A percentile compares a stretch with the other conserved stretches of the same genome.
Conservation (phyloP, 2,888 invertebrate species). For the Tanypteryx hageni region DNA sequence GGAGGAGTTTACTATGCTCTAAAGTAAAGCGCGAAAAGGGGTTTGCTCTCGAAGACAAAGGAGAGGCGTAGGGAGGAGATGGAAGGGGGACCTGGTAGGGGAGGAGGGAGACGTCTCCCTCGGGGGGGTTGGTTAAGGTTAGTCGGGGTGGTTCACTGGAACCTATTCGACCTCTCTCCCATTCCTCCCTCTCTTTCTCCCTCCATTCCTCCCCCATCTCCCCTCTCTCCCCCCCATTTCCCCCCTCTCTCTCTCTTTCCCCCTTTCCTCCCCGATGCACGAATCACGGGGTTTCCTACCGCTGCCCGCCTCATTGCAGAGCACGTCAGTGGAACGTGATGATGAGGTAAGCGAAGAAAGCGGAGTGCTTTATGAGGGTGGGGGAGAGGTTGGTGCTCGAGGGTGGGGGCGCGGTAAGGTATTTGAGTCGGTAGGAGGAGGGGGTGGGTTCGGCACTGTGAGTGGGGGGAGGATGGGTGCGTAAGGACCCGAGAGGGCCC, state of each 20-base stretch:
- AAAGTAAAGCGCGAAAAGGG: conserved; percentile 33
- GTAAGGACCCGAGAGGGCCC: not conserved
- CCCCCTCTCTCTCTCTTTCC: not conserved
- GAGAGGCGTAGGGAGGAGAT: conserved; percentile 39
- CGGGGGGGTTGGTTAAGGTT: conserved; percentile 51
- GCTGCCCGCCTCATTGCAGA: conserved; percentile 29
- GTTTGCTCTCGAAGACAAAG: conserved; percentile 51
- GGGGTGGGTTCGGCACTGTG: too few relatives aligned
- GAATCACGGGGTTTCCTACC: conserved; percentile 42
- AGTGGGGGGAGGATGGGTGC: not conserved
- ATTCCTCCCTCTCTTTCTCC: not conserved
- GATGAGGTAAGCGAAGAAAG: conserved; percentile 35
- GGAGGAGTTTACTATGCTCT: not conserved
- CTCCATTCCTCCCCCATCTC: not conserved
- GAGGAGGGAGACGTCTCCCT: conserved; percentile 1
- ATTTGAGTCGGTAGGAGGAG: too few relatives aligned
- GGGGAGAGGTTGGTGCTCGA: not conserved
- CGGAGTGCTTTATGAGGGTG: not conserved
- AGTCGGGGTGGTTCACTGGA: conserved; percentile 30
- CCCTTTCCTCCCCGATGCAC: conserved; percentile 42
- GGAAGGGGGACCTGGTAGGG: not conserved
- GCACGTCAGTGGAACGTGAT: conserved; percentile 43
- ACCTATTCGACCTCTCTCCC: not conserved
- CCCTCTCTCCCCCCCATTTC: not conserved
- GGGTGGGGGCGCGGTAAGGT: not conserved